Evolutionary conservation across 2,888 invertebrate genomes (phyloP).

Genomic region (Patella caerulea): DNA sequence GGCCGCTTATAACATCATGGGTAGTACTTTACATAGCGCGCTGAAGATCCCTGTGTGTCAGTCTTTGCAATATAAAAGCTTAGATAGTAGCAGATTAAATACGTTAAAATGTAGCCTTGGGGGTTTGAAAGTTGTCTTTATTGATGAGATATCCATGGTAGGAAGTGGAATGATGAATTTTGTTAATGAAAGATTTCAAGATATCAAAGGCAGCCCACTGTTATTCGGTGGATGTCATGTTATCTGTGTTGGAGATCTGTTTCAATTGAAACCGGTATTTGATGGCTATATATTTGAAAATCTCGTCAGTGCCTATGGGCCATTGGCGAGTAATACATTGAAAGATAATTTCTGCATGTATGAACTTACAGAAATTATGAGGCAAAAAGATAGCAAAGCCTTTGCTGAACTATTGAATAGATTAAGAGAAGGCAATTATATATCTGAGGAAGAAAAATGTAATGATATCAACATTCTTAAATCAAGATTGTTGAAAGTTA

Average conservation of each 20-base stretch:
- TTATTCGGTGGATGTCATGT: conserved; percentile 20
- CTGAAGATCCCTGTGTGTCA: conserved; percentile 29
- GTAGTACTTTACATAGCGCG: conserved; percentile 29
- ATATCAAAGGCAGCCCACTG: conserved; percentile 32
- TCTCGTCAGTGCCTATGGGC: conserved; percentile 18
- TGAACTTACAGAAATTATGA: conserved; percentile 29
- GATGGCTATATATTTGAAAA: conserved; percentile 21
- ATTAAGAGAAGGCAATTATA: conserved; percentile 36
- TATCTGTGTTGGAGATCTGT: conserved; percentile 14
- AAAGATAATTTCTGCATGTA: conserved; percentile 32
- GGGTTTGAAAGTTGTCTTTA: conserved; percentile 31
- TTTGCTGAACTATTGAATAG: conserved; percentile 46
- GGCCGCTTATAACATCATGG: conserved; percentile 34
- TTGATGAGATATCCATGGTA: conserved; percentile 45
- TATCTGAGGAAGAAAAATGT: background rate
- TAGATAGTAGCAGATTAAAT: conserved; percentile 15
- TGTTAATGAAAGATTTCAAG: conserved; percentile 29
- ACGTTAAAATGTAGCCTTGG: conserved; percentile 15
- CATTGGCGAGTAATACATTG: conserved; percentile 14
- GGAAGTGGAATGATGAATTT: conserved; percentile 30
- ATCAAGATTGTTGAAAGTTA: background rate
- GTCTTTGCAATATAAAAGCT: conserved; percentile 22
- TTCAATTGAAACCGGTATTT: conserved; percentile 29
- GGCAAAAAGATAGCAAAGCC: conserved; percentile 31
- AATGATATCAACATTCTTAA: background rate